These are phyloP conservation scores for Amphibalanus amphitrite DNA, from an alignment of 1,140 invertebrate species.

Conservation along the genomic window DNA sequence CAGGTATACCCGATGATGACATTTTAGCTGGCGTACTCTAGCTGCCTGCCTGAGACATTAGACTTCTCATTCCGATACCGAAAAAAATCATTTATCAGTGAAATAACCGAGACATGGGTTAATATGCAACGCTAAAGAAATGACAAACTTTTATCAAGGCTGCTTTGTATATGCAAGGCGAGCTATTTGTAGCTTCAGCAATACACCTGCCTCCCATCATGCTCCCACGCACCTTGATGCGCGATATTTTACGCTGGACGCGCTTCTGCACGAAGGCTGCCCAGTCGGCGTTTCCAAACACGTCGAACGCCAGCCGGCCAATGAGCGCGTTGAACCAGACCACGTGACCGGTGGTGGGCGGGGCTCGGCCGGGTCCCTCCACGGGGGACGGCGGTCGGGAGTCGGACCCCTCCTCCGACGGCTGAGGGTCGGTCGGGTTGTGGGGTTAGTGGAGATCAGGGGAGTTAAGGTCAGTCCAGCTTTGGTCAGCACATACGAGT, in stretches of 20 bases:
- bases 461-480: background rate
- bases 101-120: no score
- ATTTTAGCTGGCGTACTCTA: no score
- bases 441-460: background rate
- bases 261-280: background rate
- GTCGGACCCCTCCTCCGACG: background rate
- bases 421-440: no score
- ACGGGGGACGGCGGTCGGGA: background rate
- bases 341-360: background rate
- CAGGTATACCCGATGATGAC: no score
- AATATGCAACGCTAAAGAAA: no score
- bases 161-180: no score
- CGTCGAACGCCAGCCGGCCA: background rate
- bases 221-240: background rate
- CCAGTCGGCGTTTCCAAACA: background rate
- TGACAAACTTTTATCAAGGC: no score
- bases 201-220: no score
- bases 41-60: no score
- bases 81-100: no score
- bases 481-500: background rate
- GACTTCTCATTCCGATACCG: no score
- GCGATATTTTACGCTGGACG: background rate
- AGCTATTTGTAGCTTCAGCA: no score
- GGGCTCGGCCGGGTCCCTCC: background rate
- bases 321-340: constrained; percentile 3